Evolutionary conservation across 2,113 vertebrate species (phyloP).

Genomic region (Daboia siamensis): DNA sequence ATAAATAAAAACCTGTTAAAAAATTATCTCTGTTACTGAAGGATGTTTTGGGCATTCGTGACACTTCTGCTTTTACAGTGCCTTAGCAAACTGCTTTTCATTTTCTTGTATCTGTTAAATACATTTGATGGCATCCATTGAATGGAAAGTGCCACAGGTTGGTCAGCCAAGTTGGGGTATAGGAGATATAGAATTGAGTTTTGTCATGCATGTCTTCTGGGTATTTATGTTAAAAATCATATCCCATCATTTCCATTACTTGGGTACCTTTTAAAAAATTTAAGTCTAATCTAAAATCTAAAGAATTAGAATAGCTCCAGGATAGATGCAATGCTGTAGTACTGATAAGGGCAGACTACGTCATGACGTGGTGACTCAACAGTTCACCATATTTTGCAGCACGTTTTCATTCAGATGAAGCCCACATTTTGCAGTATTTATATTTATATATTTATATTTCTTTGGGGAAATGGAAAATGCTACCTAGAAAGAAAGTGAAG

Average conservation of each 20-base stretch:
- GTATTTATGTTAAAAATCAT: neutral
- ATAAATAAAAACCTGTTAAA: neutral
- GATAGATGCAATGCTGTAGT: neutral
- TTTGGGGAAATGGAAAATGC: neutral
- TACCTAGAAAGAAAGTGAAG: conserved; percentile 19
- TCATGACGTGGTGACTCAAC: neutral
- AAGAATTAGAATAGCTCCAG: neutral
- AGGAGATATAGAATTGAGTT: neutral
- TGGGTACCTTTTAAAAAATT: neutral
- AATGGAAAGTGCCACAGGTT: neutral
- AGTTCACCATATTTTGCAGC: neutral
- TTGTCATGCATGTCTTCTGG: neutral
- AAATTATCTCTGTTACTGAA: neutral
- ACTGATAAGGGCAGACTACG: neutral
- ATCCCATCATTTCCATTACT: neutral
- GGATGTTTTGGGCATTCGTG: neutral
- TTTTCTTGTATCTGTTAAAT: neutral
- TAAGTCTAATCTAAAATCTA: neutral
- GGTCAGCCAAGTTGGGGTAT: neutral
- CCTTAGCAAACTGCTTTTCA: neutral
- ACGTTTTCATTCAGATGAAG: neutral
- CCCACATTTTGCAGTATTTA: neutral
- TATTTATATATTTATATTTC: neutral
- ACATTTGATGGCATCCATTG: neutral
- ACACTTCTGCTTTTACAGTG: neutral